phyloP scores from a whole-genome alignment of 2,113 vertebrate species.

The Cryptotis parvus region DNA sequence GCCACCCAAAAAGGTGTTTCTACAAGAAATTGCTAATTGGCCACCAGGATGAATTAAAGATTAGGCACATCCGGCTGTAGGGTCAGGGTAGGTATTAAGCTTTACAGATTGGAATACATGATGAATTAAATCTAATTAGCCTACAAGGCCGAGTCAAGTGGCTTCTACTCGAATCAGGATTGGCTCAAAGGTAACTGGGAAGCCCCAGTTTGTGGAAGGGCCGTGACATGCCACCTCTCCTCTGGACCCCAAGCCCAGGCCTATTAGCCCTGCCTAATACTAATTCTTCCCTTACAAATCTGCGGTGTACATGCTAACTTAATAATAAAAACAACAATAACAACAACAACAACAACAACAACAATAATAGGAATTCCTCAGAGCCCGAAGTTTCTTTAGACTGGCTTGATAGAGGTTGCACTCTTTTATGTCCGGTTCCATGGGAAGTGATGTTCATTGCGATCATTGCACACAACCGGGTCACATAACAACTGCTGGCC shows the following conservation, averaged over 20 bases:
- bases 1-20: background rate
- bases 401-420: background rate
- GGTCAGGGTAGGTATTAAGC: background rate
- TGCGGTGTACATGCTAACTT: background rate
- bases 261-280: background rate
- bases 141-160: background rate
- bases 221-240: background rate
- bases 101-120: slow-evolving; percentile 5
- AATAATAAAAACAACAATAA: too few species aligned
- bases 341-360: background rate
- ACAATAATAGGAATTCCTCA: background rate
- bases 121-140: background rate
- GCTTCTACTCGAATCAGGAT: background rate
- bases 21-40: background rate
- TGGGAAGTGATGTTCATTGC: background rate
- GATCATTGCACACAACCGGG: background rate
- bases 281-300: background rate
- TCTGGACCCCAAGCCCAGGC: background rate
- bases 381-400: background rate
- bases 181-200: background rate
- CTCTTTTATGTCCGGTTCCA: background rate
- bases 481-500: background rate
- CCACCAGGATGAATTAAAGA: slow-evolving; percentile 1
- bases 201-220: background rate
- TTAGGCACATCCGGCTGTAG: background rate